Percentiles rank a stretch among this genome's conserved stretches.
These are phyloP conservation scores for Acrobasis consociella DNA, from an alignment of 2,888 invertebrate genomes.

Conservation along the genomic window DNA sequence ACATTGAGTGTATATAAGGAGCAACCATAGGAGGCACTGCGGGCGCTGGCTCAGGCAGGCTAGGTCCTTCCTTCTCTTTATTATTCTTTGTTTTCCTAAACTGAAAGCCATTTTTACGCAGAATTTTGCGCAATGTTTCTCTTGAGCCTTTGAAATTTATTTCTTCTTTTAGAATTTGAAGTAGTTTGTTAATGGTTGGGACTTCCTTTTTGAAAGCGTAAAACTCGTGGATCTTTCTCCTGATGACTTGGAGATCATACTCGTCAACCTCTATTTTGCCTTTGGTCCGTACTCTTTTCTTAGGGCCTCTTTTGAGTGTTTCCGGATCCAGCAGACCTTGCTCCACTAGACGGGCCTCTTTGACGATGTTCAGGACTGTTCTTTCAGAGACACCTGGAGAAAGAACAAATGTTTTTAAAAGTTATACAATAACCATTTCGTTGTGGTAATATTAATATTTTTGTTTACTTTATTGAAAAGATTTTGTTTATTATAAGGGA, in stretches of 20 bases:
- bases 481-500: too few species aligned
- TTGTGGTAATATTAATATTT: too few species aligned
- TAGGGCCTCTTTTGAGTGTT: slow-evolving; percentile 67
- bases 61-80: slow-evolving; percentile 66
- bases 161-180: slow-evolving; percentile 73
- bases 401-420: too few species aligned
- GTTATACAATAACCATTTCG: too few species aligned
- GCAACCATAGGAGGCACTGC: slow-evolving; percentile 68
- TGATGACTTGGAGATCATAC: slow-evolving; percentile 71
- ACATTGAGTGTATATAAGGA: slow-evolving; percentile 73
- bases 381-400: slow-evolving; percentile 71
- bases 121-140: slow-evolving; percentile 70
- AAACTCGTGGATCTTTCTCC: slow-evolving; percentile 75
- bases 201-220: slow-evolving; percentile 77
- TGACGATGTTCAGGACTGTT: slow-evolving; percentile 72
- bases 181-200: slow-evolving; percentile 71
- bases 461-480: too few species aligned
- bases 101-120: slow-evolving; percentile 75
- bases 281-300: slow-evolving; percentile 71
- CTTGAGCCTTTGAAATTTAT: slow-evolving; percentile 75
- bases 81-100: slow-evolving; percentile 74
- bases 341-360: slow-evolving; percentile 73
- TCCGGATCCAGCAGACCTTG: slow-evolving; percentile 74
- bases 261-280: slow-evolving; percentile 76
- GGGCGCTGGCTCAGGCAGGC: slow-evolving; percentile 56